Evolutionary conservation across 2,113 vertebrate species (phyloP).

Genomic region (Ctenodactylus gundi): DNA sequence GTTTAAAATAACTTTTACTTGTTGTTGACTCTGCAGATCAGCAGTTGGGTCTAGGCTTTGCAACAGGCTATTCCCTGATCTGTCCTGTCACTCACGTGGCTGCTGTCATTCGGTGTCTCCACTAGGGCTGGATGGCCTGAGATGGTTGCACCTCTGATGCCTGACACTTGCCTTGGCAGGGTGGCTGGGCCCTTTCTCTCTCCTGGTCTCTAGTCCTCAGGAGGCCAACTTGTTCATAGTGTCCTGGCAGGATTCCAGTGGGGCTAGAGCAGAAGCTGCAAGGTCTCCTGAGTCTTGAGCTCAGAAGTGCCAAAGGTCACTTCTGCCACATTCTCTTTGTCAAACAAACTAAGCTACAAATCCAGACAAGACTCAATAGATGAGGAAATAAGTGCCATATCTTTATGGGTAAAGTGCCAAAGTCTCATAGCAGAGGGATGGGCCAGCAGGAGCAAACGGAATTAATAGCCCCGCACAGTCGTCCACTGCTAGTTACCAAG

Average conservation of each 20-base stretch:
- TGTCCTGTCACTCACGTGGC: background rate
- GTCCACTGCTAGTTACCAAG: too few species aligned
- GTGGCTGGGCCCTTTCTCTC: background rate
- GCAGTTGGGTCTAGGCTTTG: background rate
- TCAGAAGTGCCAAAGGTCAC: background rate
- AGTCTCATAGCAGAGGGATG: background rate
- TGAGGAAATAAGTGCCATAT: background rate
- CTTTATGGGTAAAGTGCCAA: background rate
- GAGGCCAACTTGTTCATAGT: background rate
- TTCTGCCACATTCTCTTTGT: background rate
- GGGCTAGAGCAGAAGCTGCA: background rate
- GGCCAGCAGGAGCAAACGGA: background rate
- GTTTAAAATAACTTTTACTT: constrained; percentile 17
- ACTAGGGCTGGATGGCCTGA: background rate
- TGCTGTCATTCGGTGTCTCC: background rate
- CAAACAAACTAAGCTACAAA: background rate
- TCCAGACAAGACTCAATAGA: background rate
- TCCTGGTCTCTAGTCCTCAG: background rate
- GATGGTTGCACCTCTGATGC: background rate
- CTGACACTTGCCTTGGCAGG: background rate
- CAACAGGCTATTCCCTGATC: background rate
- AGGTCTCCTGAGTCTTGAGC: background rate
- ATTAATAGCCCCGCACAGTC: too few species aligned
- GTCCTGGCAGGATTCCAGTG: background rate
- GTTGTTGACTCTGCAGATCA: background rate